These are phyloP conservation scores for Danaus melanippus DNA, from an alignment of 1,140 invertebrate genomes.

Conservation along the genomic window DNA sequence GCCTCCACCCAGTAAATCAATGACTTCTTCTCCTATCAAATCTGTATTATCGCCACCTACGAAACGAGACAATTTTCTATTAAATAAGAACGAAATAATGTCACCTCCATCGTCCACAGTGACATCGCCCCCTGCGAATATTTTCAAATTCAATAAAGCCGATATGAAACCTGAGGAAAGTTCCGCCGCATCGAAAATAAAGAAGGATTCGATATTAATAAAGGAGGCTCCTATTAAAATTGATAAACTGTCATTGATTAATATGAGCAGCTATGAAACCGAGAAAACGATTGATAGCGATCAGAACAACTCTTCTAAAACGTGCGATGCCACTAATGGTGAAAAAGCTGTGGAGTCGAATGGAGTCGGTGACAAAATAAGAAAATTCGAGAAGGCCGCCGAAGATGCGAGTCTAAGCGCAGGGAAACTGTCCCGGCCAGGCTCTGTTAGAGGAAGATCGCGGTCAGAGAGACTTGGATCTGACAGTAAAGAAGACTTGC, in stretches of 20 bases:
- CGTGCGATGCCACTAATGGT: constrained; percentile 15
- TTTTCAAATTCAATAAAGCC: constrained; percentile 31
- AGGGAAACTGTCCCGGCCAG: constrained; percentile 45
- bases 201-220: constrained; percentile 31
- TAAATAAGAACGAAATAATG: constrained; percentile 16
- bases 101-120: constrained; percentile 19
- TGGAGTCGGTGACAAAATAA: constrained; percentile 63
- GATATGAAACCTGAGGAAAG: constrained; percentile 35
- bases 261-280: constrained; percentile 20
- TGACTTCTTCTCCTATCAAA: constrained; percentile 20
- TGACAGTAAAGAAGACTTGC: constrained; percentile 45
- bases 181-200: constrained; percentile 24
- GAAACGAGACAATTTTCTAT: constrained; percentile 15
- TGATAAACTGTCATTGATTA: constrained; percentile 40
- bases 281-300: constrained; percentile 22
- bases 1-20: constrained; percentile 20
- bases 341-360: constrained; percentile 47
- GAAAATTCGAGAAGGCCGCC: constrained; percentile 60
- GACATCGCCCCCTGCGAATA: constrained; percentile 19
- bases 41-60: constrained; percentile 12
- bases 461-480: constrained; percentile 42
- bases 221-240: constrained; percentile 37
- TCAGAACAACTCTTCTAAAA: constrained; percentile 17
- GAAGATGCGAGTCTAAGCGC: constrained; percentile 45
- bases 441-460: constrained; percentile 45